Evolutionary conservation across 2,113 vertebrate genomes (phyloP).

Genomic region (Ciconia maguari): DNA sequence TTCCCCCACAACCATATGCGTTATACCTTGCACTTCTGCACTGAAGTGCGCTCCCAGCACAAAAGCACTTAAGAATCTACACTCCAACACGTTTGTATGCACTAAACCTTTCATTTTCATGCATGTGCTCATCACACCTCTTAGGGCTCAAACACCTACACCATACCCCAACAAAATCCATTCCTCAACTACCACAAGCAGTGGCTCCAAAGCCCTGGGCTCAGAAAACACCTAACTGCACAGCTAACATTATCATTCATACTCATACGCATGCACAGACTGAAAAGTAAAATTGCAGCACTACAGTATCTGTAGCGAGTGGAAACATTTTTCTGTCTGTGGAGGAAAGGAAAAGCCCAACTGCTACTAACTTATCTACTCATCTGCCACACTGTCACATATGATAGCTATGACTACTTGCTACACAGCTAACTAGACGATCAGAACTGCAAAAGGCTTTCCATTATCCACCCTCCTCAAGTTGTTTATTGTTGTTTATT

Average conservation of each 20-base stretch:
- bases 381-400: not conserved
- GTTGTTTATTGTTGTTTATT: not conserved
- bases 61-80: not conserved
- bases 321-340: not conserved
- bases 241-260: not conserved
- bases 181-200: not conserved
- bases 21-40: not conserved
- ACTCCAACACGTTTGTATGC: not conserved
- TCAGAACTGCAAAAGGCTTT: not conserved
- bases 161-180: not conserved
- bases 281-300: not conserved
- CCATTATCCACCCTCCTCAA: not conserved
- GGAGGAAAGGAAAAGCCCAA: constrained; percentile 15
- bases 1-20: not conserved
- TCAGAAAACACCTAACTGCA: not conserved
- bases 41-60: not conserved
- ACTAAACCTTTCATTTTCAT: not conserved
- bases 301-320: fast-evolving
- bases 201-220: not conserved
- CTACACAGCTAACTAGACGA: not conserved
- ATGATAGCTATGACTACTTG: not conserved
- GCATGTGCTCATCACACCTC: not conserved
- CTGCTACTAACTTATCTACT: not conserved
- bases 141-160: not conserved
- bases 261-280: not conserved